Evolutionary conservation across 2,888 invertebrate genomes (phyloP), one percentile per base, ranked within the genome.

Genomic region (Athetis lepigone): DNA sequence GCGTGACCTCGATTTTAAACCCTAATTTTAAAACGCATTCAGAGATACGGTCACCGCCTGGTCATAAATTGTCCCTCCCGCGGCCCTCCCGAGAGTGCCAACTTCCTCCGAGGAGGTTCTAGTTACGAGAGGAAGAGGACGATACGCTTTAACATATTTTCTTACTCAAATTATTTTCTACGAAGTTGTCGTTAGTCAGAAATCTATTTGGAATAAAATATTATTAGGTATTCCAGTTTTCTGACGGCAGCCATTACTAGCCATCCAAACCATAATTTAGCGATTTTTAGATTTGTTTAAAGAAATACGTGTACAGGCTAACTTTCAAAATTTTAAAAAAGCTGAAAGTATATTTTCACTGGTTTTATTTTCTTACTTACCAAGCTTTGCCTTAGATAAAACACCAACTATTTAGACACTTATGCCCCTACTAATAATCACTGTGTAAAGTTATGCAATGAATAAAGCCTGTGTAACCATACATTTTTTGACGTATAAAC

Each of bases 51-150:
- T 61, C 40, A 7, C 60, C 27, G 29, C 7, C 45, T 18, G 29
- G 18, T 45, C 33, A 62, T 73, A 74, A 68, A 73, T 62, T 46
- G 1, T 39, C n/a, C 13, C n/a, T n/a, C n/a, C n/a, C n/a, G n/a
- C n/a, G n/a, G 27, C 19, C 9, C 45, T 45, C 33, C 27, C 27
- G 52, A 50, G 52, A 42, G 23, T n/a, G 51, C 36, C 37, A 42
- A 52, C 49, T 57, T 57, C 43, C 55, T 37, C 18, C 19, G 36
- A 27, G n/a, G 29, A 45, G 37, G 8, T 47, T 43, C 29, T 16
- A 39, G n/a, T 43, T 45, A 46, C 27, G 45, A 59, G 52, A 49
- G 54, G n/a, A n/a, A 33, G 19, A n/a, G 16, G n/a, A 23, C 59
- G 36, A 43, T 16, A n/a, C 39, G n/a, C 19, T 45, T 8, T n/a